A percentile compares a stretch with the other conserved stretches of the same genome.
Conservation (phyloP, 2,888 invertebrate species). For the Ennomos erosarius region DNA sequence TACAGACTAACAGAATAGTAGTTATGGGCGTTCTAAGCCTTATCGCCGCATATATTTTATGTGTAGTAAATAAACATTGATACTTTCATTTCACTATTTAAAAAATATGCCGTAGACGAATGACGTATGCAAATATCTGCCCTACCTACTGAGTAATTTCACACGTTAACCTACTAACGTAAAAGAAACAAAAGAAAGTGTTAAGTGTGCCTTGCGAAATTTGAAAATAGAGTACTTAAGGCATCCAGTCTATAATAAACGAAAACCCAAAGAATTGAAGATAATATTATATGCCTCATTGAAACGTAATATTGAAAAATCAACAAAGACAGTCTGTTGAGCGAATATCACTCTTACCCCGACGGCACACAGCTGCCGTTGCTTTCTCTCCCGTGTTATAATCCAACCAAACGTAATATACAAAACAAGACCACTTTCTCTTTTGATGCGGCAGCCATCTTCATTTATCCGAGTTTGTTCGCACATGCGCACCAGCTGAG, state of each 20-base stretch:
- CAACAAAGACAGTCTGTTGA: constrained; percentile 31
- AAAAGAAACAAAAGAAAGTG: no score
- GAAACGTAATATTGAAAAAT: constrained; percentile 21
- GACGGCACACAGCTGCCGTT: constrained; percentile 54
- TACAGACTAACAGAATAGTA: no score
- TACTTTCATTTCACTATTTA: no score
- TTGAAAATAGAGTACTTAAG: no score
- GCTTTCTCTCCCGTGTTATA: constrained; percentile 38
- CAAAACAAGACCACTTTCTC: constrained; percentile 33
- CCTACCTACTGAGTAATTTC: no score
- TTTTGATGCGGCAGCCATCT: constrained; percentile 34
- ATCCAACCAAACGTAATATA: constrained; percentile 42
- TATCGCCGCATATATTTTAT: no score
- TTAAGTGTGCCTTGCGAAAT: neutral
- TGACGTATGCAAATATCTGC: no score
- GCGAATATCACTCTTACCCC: constrained; percentile 43
- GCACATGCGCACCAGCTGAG: constrained; percentile 59
- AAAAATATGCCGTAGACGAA: no score
- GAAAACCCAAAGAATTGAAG: constrained; percentile 2
- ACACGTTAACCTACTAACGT: no score
- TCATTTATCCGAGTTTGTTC: constrained; percentile 39
- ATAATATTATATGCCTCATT: neutral
- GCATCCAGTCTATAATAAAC: no score
- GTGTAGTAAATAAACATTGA: no score
- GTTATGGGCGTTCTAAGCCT: no score